Percentiles rank a stretch among this genome's conserved stretches.
Conservation (phyloP, 2,113 vertebrate species). For the Malurus alboscapulatus region DNA sequence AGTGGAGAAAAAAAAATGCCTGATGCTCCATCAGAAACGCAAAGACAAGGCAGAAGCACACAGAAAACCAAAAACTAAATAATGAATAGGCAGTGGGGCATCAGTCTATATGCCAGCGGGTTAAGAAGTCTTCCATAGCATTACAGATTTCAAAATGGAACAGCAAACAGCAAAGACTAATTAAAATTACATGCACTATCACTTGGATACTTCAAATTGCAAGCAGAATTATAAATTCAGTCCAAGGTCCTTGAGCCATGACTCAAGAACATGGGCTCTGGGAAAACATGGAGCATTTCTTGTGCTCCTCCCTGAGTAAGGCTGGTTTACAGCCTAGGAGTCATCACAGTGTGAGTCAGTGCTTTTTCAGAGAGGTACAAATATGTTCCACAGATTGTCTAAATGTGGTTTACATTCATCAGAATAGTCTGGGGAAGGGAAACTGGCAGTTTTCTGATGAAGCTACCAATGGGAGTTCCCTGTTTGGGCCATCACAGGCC, state of each 20-base stretch:
- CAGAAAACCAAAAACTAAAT: background rate
- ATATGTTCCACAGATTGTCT: background rate
- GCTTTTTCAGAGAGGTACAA: background rate
- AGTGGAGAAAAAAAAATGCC: background rate
- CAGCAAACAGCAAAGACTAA: background rate
- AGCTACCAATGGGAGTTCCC: background rate
- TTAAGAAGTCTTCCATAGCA: background rate
- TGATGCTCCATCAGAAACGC: background rate
- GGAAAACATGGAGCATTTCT: background rate
- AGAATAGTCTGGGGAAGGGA: background rate
- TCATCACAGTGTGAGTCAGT: background rate
- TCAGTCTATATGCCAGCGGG: background rate
- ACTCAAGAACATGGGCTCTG: background rate
- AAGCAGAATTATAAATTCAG: background rate
- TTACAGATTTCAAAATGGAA: constrained; percentile 2
- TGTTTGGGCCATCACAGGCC: background rate
- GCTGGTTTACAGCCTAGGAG: background rate
- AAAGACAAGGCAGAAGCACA: background rate
- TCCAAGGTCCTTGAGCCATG: background rate
- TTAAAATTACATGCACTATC: background rate
- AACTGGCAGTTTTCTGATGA: background rate
- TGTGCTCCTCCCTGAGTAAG: background rate
- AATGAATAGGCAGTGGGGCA: background rate
- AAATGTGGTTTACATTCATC: background rate
- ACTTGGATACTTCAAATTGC: background rate